Percentiles rank a stretch among this genome's conserved stretches.
Conservation (phyloP, 2,888 invertebrate species). For the Allacma fusca region DNA sequence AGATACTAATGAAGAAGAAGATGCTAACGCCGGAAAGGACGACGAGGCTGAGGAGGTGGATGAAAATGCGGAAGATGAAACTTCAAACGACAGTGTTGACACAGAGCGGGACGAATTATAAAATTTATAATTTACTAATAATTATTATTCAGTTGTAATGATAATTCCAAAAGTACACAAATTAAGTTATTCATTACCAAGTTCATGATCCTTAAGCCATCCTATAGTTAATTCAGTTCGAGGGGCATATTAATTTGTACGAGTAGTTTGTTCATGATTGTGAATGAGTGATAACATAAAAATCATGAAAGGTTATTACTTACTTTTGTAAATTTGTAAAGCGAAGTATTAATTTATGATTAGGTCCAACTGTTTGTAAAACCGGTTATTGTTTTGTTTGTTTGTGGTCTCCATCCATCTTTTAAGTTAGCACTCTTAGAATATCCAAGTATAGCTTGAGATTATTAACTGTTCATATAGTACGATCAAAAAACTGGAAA, state of each 20-base stretch:
- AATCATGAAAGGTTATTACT: neutral
- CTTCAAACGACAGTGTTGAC: constrained; percentile 46
- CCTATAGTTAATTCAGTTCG: neutral
- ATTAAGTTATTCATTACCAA: neutral
- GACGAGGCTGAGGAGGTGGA: constrained; percentile 49
- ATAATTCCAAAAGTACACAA: constrained; percentile 10
- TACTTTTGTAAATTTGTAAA: neutral
- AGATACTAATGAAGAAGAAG: constrained; percentile 49
- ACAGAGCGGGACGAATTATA: constrained; percentile 56
- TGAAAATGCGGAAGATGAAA: constrained; percentile 20
- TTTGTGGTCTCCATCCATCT: too few species aligned
- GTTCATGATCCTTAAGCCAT: neutral
- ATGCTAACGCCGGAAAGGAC: constrained; percentile 43
- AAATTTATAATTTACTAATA: constrained; percentile 23
- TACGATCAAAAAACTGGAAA: too few species aligned
- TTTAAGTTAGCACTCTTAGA: too few species aligned
- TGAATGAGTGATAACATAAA: neutral
- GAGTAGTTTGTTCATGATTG: neutral
- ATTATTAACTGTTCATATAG: too few species aligned
- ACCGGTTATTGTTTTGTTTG: too few species aligned
- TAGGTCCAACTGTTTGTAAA: neutral
- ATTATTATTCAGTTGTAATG: neutral
- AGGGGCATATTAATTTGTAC: neutral
- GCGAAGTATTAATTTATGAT: neutral
- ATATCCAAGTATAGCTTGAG: too few species aligned